phyloP scores from a whole-genome alignment of 1,140 invertebrate genomes.

The Matsumurasca onukii region DNA sequence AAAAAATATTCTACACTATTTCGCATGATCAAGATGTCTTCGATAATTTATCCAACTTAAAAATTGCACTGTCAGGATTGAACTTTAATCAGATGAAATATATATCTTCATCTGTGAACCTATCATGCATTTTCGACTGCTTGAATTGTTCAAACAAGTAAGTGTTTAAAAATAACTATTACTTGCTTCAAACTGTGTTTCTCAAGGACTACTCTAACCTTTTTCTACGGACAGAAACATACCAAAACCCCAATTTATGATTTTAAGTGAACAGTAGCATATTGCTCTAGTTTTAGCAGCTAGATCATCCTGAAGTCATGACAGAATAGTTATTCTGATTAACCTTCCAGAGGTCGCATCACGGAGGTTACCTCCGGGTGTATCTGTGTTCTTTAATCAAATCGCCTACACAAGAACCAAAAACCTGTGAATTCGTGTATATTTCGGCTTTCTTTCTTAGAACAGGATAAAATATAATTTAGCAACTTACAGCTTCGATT shows the following conservation, averaged over 20 bases:
- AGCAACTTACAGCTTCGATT: too few relatives aligned
- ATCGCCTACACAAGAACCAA: too few relatives aligned
- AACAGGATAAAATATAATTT: too few relatives aligned
- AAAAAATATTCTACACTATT: slow-evolving; percentile 10
- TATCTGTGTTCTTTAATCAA: too few relatives aligned
- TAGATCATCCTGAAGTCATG: neutral
- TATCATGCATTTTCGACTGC: slow-evolving; percentile 32
- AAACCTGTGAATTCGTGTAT: too few relatives aligned
- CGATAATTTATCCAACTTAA: slow-evolving; percentile 31
- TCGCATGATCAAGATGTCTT: slow-evolving; percentile 21
- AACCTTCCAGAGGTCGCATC: too few relatives aligned
- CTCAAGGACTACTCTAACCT: neutral
- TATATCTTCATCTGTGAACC: neutral
- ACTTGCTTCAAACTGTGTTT: slow-evolving; percentile 15
- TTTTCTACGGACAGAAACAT: neutral
- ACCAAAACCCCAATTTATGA: neutral
- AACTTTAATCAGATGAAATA: slow-evolving; percentile 21
- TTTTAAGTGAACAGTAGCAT: neutral
- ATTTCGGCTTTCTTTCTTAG: too few relatives aligned
- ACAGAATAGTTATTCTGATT: neutral
- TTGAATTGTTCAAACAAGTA: slow-evolving; percentile 34
- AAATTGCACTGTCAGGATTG: slow-evolving; percentile 27
- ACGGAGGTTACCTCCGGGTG: too few relatives aligned
- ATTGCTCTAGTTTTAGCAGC: neutral
- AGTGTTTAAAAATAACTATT: slow-evolving; percentile 21